Evolutionary conservation across 2,888 invertebrate genomes (phyloP), one percentile per base, ranked within the genome.

Genomic region (Caprella mutica): DNA sequence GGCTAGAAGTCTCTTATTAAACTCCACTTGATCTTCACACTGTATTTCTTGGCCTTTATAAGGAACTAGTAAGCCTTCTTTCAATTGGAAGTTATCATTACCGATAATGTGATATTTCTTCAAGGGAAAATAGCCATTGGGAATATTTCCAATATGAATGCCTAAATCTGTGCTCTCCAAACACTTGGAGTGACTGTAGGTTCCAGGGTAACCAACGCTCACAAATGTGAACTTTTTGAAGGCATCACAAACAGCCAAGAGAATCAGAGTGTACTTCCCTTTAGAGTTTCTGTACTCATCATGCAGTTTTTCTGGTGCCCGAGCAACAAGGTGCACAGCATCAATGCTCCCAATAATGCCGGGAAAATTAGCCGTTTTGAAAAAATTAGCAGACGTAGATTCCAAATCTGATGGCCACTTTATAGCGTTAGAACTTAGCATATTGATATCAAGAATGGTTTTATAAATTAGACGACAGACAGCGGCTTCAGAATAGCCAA

Each of bases 121-220:
- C 17, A 48, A n/a, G n/a, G 48, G 48, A 21, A 48, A 48, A 48
- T 48, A 48, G 30, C 30, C 30, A 24, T 48, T 48, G 8, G 48
- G 48, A 48, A 48, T 48, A 21, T 48, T 17, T 6, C 30, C 48
- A 27, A 48, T n/a, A 17, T 48, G 29, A 1, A 30, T 29, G 9
- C 48, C 48, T 14, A 48, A 48, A 14, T 48, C 48, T 29, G 48
- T 48, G 30, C 48, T 48, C 21, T 48, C 48, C 14, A 48, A 24
- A 21, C 48, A 48, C 21, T 48, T 48, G 19, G 29, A 30, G 21
- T 48, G 17, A 8, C 29, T 48, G 30, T 30, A 48, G 17, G 48
- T 30, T 4, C 48, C 48, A 1, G 48, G 48, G 21, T 48, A 48
- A 26, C 48, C 48, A 12, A 48, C 48, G 19, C 48, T 48, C 9